phyloP scores from a whole-genome alignment of 2,797 vertebrate species.

The Podargus strigoides region DNA sequence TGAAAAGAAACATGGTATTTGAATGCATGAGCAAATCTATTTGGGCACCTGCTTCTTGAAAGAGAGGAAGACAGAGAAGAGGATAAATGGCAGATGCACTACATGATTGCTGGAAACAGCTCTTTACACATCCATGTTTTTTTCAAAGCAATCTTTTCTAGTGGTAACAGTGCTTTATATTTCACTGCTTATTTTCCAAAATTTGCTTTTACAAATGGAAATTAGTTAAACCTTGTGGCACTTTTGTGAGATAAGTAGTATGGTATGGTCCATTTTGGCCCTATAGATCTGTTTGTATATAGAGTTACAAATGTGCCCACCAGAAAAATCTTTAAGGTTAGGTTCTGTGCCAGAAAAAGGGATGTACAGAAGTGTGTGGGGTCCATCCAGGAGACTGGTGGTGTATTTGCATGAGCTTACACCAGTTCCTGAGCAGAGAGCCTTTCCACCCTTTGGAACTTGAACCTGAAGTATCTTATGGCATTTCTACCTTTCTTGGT shows the following conservation, averaged over 20 bases:
- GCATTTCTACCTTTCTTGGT: neutral
- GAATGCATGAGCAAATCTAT: neutral
- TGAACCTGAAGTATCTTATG: neutral
- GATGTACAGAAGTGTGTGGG: neutral
- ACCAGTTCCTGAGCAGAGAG: neutral
- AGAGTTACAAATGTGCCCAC: fast-evolving
- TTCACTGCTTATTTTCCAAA: neutral
- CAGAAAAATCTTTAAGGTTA: neutral
- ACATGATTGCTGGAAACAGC: neutral
- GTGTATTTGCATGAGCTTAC: neutral
- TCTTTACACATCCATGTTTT: neutral
- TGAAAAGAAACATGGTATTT: neutral
- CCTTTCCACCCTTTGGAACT: neutral
- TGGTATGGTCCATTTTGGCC: neutral
- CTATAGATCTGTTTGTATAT: neutral
- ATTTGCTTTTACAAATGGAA: neutral
- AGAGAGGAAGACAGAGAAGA: neutral
- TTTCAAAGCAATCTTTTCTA: neutral
- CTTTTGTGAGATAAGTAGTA: neutral
- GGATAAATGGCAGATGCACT: neutral
- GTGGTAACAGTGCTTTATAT: neutral
- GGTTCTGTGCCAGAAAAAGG: neutral
- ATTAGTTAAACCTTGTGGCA: neutral
- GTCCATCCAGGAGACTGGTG: neutral
- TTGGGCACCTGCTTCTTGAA: slow-evolving; percentile 20